phyloP scores from a whole-genome alignment of 2,113 vertebrate species.

The Calonectris borealis region DNA sequence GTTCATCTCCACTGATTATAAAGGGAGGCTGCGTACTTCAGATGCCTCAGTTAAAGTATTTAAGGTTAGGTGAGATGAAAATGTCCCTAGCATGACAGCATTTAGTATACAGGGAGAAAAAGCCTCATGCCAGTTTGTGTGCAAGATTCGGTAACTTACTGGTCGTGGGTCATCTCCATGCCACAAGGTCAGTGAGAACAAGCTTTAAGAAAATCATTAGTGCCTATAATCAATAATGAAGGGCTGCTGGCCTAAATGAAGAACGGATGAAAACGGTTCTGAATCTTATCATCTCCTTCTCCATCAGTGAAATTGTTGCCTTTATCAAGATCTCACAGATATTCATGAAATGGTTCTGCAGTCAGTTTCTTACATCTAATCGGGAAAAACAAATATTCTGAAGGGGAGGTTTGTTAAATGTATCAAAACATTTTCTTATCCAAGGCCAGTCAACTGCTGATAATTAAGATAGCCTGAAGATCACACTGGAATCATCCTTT shows the following conservation, averaged over 20 bases:
- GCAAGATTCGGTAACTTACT: not conserved
- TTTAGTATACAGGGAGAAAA: not conserved
- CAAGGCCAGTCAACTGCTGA: not conserved
- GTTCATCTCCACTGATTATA: not conserved
- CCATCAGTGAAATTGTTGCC: not conserved
- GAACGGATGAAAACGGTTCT: not conserved
- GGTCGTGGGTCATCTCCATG: not conserved
- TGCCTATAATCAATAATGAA: not conserved
- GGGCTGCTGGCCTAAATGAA: not conserved
- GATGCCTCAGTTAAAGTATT: not conserved
- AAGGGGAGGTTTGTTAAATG: not conserved
- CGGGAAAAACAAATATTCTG: not conserved
- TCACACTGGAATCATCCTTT: not conserved
- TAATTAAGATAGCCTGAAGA: not conserved
- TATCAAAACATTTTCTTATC: not conserved
- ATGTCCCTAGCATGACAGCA: not conserved
- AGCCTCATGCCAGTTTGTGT: not conserved
- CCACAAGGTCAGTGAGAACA: not conserved
- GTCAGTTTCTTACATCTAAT: not conserved
- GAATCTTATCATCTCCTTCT: not conserved
- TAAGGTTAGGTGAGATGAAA: not conserved
- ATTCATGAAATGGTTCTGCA: not conserved
- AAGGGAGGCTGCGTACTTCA: not conserved
- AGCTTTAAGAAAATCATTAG: not conserved
- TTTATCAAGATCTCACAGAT: not conserved